Conservation (phyloP, 1,140 invertebrate species). For the Bombus confusus region DNA sequence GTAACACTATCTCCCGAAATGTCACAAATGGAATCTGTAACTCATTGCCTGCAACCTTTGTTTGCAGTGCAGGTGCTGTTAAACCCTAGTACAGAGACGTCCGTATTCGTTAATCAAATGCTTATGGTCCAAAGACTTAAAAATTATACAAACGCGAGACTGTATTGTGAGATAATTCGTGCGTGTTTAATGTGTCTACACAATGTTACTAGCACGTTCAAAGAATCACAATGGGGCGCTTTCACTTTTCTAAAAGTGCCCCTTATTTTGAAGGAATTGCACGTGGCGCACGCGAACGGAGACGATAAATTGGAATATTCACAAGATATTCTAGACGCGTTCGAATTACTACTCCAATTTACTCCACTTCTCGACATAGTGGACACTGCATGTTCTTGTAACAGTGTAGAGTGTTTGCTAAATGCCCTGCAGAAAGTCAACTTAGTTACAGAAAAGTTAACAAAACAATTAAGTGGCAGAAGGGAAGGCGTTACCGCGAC, state of each 20-base stretch:
- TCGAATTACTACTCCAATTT: conserved; percentile 91
- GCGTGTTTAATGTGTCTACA: conserved; percentile 94
- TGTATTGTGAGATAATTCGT: conserved; percentile 95
- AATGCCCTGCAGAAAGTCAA: conserved; percentile 91
- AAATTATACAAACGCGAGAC: conserved; percentile 86
- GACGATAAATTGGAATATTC: conserved; percentile 86
- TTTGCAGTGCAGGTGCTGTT: conserved; percentile 88
- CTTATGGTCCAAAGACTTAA: conserved; percentile 92
- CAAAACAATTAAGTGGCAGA: conserved; percentile 87
- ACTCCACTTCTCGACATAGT: conserved; percentile 93
- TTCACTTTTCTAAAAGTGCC: conserved; percentile 96
- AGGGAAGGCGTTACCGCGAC: conserved; percentile 80
- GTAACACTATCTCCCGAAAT: conserved; percentile 82
- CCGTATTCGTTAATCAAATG: conserved; percentile 90
- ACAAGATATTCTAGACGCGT: conserved; percentile 89
- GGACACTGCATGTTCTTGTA: conserved; percentile 94
- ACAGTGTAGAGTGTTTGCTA: conserved; percentile 91
- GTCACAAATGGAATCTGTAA: conserved; percentile 86
- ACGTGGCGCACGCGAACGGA: conserved; percentile 81
- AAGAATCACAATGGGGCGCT: conserved; percentile 95
- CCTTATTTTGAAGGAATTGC: conserved; percentile 88
- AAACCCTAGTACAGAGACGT: conserved; percentile 90
- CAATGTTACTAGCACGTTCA: conserved; percentile 88
- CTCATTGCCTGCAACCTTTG: conserved; percentile 89
- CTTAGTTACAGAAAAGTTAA: conserved; percentile 91